A percentile compares a stretch with the other conserved stretches of the same genome.
phyloP scores from a whole-genome alignment of 2,888 invertebrate genomes.

The Galeruca laticollis region DNA sequence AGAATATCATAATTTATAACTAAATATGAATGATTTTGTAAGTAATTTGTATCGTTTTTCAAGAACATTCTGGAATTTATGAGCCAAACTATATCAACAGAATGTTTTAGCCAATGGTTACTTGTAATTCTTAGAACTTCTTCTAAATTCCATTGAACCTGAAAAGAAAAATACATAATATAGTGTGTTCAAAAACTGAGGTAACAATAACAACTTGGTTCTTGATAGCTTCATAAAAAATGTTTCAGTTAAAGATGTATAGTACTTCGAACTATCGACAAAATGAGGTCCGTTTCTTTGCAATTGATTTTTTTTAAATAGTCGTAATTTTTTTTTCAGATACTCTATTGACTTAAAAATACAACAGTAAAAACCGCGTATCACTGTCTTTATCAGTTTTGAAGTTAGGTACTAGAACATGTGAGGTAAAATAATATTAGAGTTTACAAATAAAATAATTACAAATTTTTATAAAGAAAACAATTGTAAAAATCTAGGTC shows the following conservation, averaged over 20 bases:
- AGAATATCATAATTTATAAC: background rate
- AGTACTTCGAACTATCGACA: background rate
- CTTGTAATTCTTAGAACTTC: slow-evolving; percentile 42
- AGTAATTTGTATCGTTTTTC: background rate
- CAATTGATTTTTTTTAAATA: too few species aligned
- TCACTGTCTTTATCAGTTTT: too few species aligned
- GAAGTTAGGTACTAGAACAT: too few species aligned
- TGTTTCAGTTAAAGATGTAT: background rate
- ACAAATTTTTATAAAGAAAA: too few species aligned
- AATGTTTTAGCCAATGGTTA: slow-evolving; percentile 2
- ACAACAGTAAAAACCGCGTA: too few species aligned
- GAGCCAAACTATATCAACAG: background rate
- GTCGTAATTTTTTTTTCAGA: too few species aligned
- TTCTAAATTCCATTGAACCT: slow-evolving; percentile 52
- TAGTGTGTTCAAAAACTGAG: background rate
- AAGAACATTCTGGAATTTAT: slow-evolving; percentile 1
- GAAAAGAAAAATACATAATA: slow-evolving; percentile 30
- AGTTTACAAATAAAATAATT: too few species aligned
- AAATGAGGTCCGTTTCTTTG: too few species aligned
- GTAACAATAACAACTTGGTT: background rate
- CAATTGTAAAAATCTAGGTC: too few species aligned
- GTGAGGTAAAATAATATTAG: too few species aligned
- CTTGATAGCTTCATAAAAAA: background rate
- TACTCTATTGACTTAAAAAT: too few species aligned
- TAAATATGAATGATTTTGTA: background rate